Conservation (phyloP, 2,113 vertebrate species). For the Sakesphorus luctuosus region DNA sequence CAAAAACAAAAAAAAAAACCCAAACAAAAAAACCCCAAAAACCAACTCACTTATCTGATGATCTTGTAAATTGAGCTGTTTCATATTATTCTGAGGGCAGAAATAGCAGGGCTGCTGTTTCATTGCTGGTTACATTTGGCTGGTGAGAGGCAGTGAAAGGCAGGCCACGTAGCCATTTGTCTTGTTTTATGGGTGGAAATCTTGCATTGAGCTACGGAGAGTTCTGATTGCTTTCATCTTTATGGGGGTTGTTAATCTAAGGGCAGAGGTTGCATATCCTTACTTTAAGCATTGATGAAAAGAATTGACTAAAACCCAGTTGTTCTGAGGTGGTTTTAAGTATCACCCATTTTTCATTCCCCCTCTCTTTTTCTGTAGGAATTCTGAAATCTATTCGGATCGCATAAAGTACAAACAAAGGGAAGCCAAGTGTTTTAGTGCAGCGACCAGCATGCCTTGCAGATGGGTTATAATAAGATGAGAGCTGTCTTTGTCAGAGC, state of each 20-base stretch:
- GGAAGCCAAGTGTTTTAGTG: conserved; percentile 39
- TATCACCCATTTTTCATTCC: conserved; percentile 45
- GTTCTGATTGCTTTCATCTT: conserved; percentile 15
- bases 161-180: background rate
- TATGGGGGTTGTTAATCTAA: conserved; percentile 40
- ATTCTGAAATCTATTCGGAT: conserved; percentile 44
- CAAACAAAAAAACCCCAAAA: too few species aligned
- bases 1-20: background rate
- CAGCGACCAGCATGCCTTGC: conserved; percentile 27
- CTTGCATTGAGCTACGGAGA: background rate
- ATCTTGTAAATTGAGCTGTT: background rate
- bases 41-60: background rate
- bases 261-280: conserved; percentile 25
- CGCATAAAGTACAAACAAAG: conserved; percentile 33
- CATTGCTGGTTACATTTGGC: background rate
- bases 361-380: conserved; percentile 16
- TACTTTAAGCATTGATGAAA: background rate
- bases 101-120: background rate
- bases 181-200: conserved; percentile 4
- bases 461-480: conserved; percentile 55
- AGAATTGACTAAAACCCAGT: conserved; percentile 40
- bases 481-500: conserved; percentile 59
- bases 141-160: background rate
- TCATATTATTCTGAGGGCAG: background rate
- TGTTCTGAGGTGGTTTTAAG: conserved; percentile 54